Evolutionary conservation across 2,888 invertebrate genomes (phyloP), one percentile per base, ranked within the genome.

Genomic region (Tiliacea aurago): DNA sequence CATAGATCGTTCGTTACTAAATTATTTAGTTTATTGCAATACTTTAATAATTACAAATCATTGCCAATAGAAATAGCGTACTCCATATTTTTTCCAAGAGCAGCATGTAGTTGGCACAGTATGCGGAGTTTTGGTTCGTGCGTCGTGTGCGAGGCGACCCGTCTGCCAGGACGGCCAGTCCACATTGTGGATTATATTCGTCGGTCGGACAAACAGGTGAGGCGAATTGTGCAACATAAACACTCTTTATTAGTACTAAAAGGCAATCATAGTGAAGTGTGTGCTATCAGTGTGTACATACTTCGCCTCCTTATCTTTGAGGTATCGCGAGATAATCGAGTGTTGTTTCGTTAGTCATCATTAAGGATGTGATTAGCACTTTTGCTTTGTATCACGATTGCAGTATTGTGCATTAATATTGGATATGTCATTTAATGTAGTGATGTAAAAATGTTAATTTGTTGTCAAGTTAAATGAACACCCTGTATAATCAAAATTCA

Each of bases 171-270:
- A 61, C 72, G 11, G 81, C n/a, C 84, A 74, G 81, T 78, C 70
- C 73, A 76, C 73, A 80, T 47, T n/a, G 78, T 70, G 69, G 62
- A 69, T 79, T 73, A 73, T 74, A 83, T 84, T 71, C 68, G 71
- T 69, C 67, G 58, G 67, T 66, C 64, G 64, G 82, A 63, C 62
- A 47, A 69, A 61, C 80, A 86, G 75, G 84, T 86, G 70, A 80
- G 72, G 10, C 28, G 59, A 70, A 71, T 59, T 63, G 75, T 73
- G 55, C 37, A 65, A 70, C 33, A 53, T 49, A 78, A 78, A 23
- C 28, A 13, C 23, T n/a, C 23, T 61, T 37, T 69, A 45, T 45
- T 23, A 43, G 41, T 51, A 53, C 45, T 67, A 49, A 43, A 70
- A 73, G 18, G 13, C 51, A 71, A 70, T 78, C 45, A 65, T 37